Evolutionary conservation across 2,888 invertebrate genomes (phyloP).

Genomic region (Caenorhabditis parvicauda): DNA sequence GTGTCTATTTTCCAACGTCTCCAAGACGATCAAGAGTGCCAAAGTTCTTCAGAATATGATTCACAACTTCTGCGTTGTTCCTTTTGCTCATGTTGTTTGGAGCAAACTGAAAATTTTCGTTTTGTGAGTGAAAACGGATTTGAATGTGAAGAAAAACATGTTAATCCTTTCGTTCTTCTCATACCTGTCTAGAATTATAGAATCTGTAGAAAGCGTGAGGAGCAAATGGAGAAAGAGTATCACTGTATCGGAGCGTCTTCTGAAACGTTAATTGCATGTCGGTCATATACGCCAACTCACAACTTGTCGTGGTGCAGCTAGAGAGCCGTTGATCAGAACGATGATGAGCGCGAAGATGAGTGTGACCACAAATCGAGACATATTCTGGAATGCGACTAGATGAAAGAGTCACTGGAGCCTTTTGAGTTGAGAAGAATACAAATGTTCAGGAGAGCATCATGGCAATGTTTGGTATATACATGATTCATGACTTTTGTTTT

Average conservation of each 20-base stretch:
- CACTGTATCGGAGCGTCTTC: too few relatives aligned
- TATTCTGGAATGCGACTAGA: slow-evolving; percentile 16
- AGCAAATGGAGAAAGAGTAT: slow-evolving; percentile 25
- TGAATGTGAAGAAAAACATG: neutral
- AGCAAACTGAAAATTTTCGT: slow-evolving; percentile 13
- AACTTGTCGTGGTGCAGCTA: too few relatives aligned
- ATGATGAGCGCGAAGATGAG: too few relatives aligned
- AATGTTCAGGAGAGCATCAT: too few relatives aligned
- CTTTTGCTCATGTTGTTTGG: slow-evolving; percentile 24
- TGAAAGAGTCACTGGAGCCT: too few relatives aligned
- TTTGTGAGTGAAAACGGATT: too few relatives aligned
- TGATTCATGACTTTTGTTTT: too few relatives aligned
- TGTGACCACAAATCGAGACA: slow-evolving; percentile 30
- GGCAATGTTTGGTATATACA: too few relatives aligned
- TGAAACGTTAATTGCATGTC: too few relatives aligned
- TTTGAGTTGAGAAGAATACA: too few relatives aligned
- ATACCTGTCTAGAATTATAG: slow-evolving; percentile 29
- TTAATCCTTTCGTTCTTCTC: neutral
- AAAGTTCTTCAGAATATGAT: slow-evolving; percentile 60
- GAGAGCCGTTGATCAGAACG: too few relatives aligned
- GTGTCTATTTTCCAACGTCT: slow-evolving; percentile 45
- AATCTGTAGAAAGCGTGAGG: slow-evolving; percentile 29
- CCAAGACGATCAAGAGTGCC: slow-evolving; percentile 55
- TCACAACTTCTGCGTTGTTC: slow-evolving; percentile 55
- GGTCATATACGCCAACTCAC: too few relatives aligned